Conservation (phyloP, 2,888 invertebrate genomes). For the Meandrusa payeni region DNA sequence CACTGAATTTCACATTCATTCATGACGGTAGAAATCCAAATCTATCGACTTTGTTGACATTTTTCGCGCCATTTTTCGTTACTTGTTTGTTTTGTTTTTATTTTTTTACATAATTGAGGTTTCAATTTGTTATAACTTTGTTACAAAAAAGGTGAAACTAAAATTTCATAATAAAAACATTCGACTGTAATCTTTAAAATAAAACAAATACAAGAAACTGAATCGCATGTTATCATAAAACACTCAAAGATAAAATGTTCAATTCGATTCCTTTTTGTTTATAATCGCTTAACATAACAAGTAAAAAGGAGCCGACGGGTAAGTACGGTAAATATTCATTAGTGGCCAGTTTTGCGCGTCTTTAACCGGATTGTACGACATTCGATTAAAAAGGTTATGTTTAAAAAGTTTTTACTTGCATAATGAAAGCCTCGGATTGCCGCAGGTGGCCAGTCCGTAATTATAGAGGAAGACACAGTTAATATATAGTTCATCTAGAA, state of each 20-base stretch:
- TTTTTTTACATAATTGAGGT: too few species aligned
- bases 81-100: too few species aligned
- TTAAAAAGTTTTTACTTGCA: conserved; percentile 34
- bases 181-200: too few species aligned
- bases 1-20: too few species aligned
- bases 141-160: too few species aligned
- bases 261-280: conserved; percentile 16
- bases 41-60: too few species aligned
- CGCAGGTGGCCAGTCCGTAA: conserved; percentile 5
- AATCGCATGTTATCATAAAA: not conserved
- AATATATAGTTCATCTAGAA: conserved; percentile 6
- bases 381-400: conserved; percentile 35
- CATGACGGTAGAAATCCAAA: too few species aligned
- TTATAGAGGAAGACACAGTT: conserved; percentile 15
- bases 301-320: conserved; percentile 40
- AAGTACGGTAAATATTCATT: conserved; percentile 57
- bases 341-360: conserved; percentile 38
- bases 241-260: conserved; percentile 4
- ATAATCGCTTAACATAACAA: conserved; percentile 32
- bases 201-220: not conserved
- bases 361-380: conserved; percentile 40
- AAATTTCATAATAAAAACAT: too few species aligned
- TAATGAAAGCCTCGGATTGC: conserved; percentile 31
- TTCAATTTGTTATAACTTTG: too few species aligned
- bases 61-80: too few species aligned